Evolutionary conservation across 1,140 invertebrate species (phyloP).

Genomic region (Plectus sambesii): DNA sequence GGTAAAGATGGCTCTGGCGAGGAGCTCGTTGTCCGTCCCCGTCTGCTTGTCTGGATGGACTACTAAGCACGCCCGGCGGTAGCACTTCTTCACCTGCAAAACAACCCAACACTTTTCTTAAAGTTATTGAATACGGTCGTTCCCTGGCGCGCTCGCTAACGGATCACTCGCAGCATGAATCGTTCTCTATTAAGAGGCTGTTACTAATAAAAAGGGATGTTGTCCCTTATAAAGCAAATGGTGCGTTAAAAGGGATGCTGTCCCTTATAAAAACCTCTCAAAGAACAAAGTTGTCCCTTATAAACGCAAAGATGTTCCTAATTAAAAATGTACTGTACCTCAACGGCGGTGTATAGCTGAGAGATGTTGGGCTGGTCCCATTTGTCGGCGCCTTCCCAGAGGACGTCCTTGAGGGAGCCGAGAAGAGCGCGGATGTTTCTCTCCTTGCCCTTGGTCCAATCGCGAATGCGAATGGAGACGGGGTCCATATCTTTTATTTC

Average conservation of each 20-base stretch:
- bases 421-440: slow-evolving; percentile 86
- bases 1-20: too few relatives aligned
- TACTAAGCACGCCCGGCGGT: slow-evolving; percentile 83
- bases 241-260: too few relatives aligned
- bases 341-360: slow-evolving; percentile 70
- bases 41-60: slow-evolving; percentile 86
- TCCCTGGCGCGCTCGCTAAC: too few relatives aligned
- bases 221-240: too few relatives aligned
- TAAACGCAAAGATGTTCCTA: too few relatives aligned
- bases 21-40: slow-evolving; percentile 49
- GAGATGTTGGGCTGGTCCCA: slow-evolving; percentile 89
- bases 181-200: too few relatives aligned
- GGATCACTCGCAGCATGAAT: too few relatives aligned
- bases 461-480: slow-evolving; percentile 52
- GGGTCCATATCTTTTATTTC: slow-evolving; percentile 33
- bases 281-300: too few relatives aligned
- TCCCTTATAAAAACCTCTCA: too few relatives aligned
- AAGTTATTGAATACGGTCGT: too few relatives aligned
- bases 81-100: slow-evolving; percentile 65
- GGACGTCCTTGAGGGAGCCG: slow-evolving; percentile 78
- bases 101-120: background rate
- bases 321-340: too few relatives aligned
- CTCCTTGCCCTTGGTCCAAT: slow-evolving; percentile 88
- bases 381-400: slow-evolving; percentile 76
- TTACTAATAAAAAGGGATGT: too few relatives aligned